Base-by-base conservation (phyloP, 2,113 vertebrate species). In the Tachuris rubrigastra region DNA sequence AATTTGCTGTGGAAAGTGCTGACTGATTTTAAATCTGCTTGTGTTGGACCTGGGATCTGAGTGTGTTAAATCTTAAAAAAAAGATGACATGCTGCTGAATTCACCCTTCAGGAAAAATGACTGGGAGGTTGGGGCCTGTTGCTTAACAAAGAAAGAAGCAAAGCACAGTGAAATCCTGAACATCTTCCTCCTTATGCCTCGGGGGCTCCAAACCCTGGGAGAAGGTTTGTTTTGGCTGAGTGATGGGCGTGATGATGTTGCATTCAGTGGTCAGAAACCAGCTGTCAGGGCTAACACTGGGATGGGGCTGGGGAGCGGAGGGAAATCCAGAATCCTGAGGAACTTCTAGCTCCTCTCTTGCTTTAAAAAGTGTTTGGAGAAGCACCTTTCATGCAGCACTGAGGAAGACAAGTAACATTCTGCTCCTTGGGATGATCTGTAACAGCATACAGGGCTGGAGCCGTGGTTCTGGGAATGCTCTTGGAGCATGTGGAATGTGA, bases 401-500 rank as follows among this genome's bases (percentile, higher is more conserved):
- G 14, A 68, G 79, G 58, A 19, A 18, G 22, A 24, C 10, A 14
- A 59, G 59, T 13, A 82, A 10, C 39, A 33, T 22, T 33, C 15
- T 25, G 8, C 21, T 73, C 39, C 67, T 84, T 5, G 2, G 53
- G 33, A 10, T 27, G 53, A 81, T 20, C 58, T n/a, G 27, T n/a
- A 30, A 5, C 14, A 39, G 35, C 31, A 8, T 33, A 20, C 1
- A 0, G 62, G 55, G 27, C 16, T 88, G 60, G 58, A 44, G 37
- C 60, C 75, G 33, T 6, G 22, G 17, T 76, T 33, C 31, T 35
- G 4, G 8, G 14, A n/a, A 20, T 16, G 41, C 14, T 72, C 46
- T 47, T 49, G 42, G 30, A 80, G 20, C 28, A 3, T 0, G 0
- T 27, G 62, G 69, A 31, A 41, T 52, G 13, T 2, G 25, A 49